Percentiles rank a stretch among this genome's conserved stretches.
phyloP scores from a whole-genome alignment of 1,140 invertebrate species.

The Diprion similis region DNA sequence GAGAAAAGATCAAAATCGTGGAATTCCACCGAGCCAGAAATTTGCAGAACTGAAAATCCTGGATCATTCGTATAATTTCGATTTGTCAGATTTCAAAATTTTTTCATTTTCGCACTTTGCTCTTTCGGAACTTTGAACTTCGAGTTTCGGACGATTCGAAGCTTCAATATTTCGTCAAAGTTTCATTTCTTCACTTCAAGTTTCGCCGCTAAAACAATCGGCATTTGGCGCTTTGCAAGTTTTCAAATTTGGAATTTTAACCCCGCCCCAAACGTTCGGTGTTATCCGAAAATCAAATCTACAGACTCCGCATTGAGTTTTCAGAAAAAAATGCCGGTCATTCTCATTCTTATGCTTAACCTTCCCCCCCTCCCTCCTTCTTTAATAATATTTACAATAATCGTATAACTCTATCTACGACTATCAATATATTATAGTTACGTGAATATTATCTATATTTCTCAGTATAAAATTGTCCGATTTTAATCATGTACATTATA shows the following conservation, averaged over 20 bases:
- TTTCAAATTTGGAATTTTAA: neutral
- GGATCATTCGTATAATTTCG: too few relatives aligned
- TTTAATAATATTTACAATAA: neutral
- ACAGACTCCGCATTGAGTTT: neutral
- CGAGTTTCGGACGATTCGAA: neutral
- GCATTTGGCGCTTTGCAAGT: neutral
- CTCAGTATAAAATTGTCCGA: conserved; percentile 1
- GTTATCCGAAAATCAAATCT: neutral
- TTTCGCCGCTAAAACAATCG: neutral
- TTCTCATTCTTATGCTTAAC: neutral
- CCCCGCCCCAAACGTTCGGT: neutral
- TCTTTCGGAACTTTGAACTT: neutral
- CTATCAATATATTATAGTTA: neutral
- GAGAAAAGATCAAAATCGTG: too few relatives aligned
- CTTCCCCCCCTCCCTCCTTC: too few relatives aligned
- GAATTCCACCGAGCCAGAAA: too few relatives aligned
- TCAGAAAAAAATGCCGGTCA: neutral
- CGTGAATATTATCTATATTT: neutral
- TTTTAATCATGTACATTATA: conserved; percentile 16
- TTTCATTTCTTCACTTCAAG: neutral
- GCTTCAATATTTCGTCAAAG: neutral
- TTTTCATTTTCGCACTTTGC: too few relatives aligned
- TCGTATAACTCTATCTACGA: neutral
- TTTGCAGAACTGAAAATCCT: too few relatives aligned
- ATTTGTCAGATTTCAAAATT: too few relatives aligned